These are phyloP conservation scores for Leptinotarsa defecta DNA, from an alignment of 1,140 invertebrate genomes.

Conservation along the genomic window DNA sequence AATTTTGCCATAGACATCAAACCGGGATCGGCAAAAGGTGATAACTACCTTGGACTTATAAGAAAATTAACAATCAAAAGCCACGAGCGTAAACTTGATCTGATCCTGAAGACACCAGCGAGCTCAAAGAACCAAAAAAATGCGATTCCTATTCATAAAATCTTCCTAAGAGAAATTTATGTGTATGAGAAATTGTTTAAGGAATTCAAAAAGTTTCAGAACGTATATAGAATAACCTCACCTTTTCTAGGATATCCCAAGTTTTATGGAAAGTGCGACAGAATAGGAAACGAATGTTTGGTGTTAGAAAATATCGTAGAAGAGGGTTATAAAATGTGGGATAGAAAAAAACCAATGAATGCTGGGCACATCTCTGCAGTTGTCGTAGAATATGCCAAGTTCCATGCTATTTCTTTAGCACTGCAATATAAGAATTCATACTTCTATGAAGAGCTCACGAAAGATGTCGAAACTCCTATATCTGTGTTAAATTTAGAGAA, in stretches of 20 bases:
- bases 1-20: background rate
- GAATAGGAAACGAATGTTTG: slow-evolving; percentile 56
- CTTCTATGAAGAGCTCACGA: slow-evolving; percentile 43
- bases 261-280: slow-evolving; percentile 47
- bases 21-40: slow-evolving; percentile 45
- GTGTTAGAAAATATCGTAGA: slow-evolving; percentile 62
- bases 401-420: slow-evolving; percentile 62
- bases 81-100: background rate
- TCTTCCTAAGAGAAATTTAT: slow-evolving; percentile 43
- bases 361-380: slow-evolving; percentile 57
- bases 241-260: slow-evolving; percentile 45
- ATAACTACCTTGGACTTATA: slow-evolving; percentile 50
- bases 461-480: slow-evolving; percentile 28
- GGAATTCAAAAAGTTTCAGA: slow-evolving; percentile 36
- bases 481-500: background rate
- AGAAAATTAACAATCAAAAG: slow-evolving; percentile 23
- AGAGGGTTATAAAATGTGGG: slow-evolving; percentile 56
- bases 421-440: slow-evolving; percentile 56
- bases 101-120: slow-evolving; percentile 7
- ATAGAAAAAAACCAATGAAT: slow-evolving; percentile 57
- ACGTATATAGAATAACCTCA: slow-evolving; percentile 32
- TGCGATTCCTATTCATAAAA: background rate
- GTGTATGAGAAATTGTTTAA: slow-evolving; percentile 37
- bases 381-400: slow-evolving; percentile 59
- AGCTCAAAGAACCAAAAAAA: background rate